Percentiles rank a stretch among this genome's conserved stretches.
Conservation (phyloP, 2,113 vertebrate genomes). For the Narcine bancroftii region DNA sequence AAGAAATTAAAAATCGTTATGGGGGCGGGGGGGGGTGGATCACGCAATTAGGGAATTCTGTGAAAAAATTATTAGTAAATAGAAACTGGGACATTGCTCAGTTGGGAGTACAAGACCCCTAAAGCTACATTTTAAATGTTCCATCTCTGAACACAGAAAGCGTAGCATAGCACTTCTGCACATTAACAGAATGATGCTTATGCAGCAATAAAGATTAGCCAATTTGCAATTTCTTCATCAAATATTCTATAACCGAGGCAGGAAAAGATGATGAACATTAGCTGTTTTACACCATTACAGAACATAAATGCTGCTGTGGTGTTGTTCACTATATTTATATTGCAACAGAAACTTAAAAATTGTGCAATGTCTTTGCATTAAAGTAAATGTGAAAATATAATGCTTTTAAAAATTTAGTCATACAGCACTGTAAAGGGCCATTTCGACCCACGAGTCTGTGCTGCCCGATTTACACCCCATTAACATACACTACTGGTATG, state of each 20-base stretch:
- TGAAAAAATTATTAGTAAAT: neutral
- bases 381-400: neutral
- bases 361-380: neutral
- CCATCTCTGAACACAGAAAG: neutral
- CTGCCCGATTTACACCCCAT: too few relatives aligned
- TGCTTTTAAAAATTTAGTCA: too few relatives aligned
- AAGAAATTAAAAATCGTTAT: neutral
- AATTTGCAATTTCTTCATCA: neutral
- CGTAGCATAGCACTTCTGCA: neutral
- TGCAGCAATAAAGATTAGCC: neutral
- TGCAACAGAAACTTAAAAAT: neutral
- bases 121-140: neutral
- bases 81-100: neutral
- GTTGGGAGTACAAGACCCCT: neutral
- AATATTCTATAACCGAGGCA: neutral
- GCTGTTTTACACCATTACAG: neutral
- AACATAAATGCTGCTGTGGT: neutral
- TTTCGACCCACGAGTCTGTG: too few relatives aligned
- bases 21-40: too few relatives aligned
- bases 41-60: neutral
- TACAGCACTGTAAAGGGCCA: too few relatives aligned
- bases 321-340: neutral
- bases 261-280: neutral
- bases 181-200: neutral
- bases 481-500: too few relatives aligned